A percentile compares a stretch with the other conserved stretches of the same genome.
phyloP scores from a whole-genome alignment of 2,797 vertebrate genomes.

The Podarcis lilfordi region DNA sequence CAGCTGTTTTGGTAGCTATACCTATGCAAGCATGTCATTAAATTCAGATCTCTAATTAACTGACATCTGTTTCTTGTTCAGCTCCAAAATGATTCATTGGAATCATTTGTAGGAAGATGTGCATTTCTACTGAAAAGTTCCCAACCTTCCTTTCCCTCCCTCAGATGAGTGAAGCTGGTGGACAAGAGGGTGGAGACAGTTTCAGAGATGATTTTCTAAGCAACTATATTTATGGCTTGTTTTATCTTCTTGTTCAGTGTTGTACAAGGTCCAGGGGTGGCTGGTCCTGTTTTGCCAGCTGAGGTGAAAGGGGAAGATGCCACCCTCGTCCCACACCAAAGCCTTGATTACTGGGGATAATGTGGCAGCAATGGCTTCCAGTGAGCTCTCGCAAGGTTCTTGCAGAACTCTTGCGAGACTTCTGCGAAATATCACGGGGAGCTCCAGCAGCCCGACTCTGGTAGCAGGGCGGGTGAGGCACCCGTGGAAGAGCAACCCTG shows the following conservation, averaged over 20 bases:
- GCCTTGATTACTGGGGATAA: no score
- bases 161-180: constrained; percentile 32
- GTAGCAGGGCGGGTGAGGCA: no score
- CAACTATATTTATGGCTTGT: neutral
- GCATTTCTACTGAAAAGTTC: constrained; percentile 42
- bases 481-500: no score
- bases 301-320: no score
- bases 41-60: constrained; percentile 65
- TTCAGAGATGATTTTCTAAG: neutral
- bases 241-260: neutral
- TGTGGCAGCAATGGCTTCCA: no score
- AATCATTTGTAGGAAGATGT: constrained; percentile 53
- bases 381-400: no score
- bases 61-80: constrained; percentile 63
- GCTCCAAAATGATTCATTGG: constrained; percentile 59
- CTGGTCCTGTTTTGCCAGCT: no score
- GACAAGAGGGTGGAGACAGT: neutral
- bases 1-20: constrained; percentile 55
- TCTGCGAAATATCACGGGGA: no score
- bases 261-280: neutral
- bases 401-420: no score
- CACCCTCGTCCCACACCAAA: no score
- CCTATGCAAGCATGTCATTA: constrained; percentile 65
- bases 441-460: no score
- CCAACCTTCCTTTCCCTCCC: constrained; percentile 51